Conservation (phyloP, 2,797 vertebrate species). For the Erpetoichthys calabaricus region DNA sequence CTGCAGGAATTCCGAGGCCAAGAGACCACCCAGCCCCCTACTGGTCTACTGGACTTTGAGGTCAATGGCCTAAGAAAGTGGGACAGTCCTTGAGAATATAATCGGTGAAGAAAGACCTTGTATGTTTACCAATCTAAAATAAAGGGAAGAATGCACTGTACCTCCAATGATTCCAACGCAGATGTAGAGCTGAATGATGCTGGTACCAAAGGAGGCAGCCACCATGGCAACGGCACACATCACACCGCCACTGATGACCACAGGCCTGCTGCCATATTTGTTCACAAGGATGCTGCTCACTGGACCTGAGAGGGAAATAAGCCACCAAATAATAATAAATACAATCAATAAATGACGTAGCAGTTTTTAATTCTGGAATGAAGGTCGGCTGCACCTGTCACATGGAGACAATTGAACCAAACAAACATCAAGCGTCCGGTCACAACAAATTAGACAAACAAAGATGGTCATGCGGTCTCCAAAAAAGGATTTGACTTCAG, state of each 20-base stretch:
- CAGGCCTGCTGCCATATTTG: constrained; percentile 56
- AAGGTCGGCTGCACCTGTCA: no score
- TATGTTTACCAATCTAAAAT: constrained; percentile 20
- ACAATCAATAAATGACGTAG: no score
- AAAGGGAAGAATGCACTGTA: constrained; percentile 22
- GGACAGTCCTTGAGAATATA: constrained; percentile 27
- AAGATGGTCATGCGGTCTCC: no score
- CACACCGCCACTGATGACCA: constrained; percentile 59
- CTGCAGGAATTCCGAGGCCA: no score
- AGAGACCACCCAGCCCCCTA: no score
- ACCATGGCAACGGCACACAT: constrained; percentile 57
- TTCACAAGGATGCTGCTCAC: constrained; percentile 59
- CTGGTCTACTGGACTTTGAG: no score
- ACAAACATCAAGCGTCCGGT: no score
- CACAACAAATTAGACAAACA: no score
- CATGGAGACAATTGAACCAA: no score
- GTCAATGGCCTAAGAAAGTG: no score
- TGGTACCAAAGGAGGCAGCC: constrained; percentile 53
- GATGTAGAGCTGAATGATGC: constrained; percentile 61
- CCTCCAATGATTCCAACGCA: constrained; percentile 63
- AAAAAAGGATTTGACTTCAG: no score
- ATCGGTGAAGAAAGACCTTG: constrained; percentile 28
- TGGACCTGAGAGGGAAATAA: constrained; percentile 37
- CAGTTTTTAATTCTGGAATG: no score
- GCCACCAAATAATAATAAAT: not conserved